Percentiles rank a stretch among this genome's conserved stretches.
phyloP scores from a whole-genome alignment of 2,113 vertebrate genomes.

The Chloropsis cyanopogon region DNA sequence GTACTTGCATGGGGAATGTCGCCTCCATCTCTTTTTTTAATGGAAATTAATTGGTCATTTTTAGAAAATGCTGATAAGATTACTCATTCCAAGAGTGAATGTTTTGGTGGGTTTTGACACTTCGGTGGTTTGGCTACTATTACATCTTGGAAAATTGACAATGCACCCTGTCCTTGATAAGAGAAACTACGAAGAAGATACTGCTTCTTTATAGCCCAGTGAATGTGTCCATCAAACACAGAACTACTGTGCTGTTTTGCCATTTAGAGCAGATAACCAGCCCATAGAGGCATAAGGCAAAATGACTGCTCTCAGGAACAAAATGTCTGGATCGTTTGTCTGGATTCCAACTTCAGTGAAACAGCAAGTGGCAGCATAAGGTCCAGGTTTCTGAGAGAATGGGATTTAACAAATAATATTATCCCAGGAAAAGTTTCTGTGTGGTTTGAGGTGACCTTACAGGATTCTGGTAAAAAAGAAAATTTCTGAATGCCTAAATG shows the following conservation, averaged over 20 bases:
- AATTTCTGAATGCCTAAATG: neutral
- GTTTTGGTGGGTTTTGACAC: rapidly evolving
- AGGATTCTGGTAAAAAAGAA: neutral
- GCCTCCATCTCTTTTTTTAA: neutral
- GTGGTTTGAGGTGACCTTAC: neutral
- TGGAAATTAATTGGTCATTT: neutral
- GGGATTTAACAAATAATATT: neutral
- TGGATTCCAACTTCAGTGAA: neutral
- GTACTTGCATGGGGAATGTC: neutral
- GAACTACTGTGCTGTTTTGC: neutral
- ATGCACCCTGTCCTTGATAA: neutral
- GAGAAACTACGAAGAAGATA: neutral
- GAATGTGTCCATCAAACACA: neutral
- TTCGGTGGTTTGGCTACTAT: neutral
- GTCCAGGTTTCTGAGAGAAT: neutral
- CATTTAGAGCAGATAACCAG: neutral
- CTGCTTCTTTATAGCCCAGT: neutral
- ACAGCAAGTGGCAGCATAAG: neutral
- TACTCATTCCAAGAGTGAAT: neutral
- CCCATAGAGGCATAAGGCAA: neutral
- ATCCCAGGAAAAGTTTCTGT: neutral
- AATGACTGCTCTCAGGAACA: neutral
- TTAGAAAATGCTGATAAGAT: neutral
- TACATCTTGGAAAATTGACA: neutral
- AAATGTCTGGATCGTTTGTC: neutral